Base-by-base conservation (phyloP, 2,113 vertebrate species). In the Scopus umbretta region DNA sequence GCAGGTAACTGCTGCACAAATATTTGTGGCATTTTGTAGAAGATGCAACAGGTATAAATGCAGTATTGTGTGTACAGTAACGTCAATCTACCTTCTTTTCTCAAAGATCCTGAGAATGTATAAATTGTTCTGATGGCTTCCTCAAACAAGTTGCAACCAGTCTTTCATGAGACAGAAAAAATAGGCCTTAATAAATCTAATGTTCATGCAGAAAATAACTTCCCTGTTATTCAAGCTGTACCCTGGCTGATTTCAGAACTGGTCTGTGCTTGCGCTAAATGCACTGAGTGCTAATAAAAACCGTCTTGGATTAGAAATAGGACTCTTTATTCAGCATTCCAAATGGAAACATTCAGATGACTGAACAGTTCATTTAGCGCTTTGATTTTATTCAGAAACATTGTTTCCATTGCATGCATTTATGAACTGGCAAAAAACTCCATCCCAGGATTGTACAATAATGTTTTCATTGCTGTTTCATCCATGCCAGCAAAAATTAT, bases 371-470 rank as follows among this genome's bases (percentile, higher is more conserved):
- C 47, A 87, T 85, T 92, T 81, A 92, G 80, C 4, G 5, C 75
- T 96, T 86, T 93, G 84, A 93, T 94, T 95, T 97, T 90, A 74
- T 91, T 96, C 91, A 93, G 82, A 96, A 95, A 88, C n/a, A 50
- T 86, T 92, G 92, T 96, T 96, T 91, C 96, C 91, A 76, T 55
- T 92, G 63, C 81, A 84, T 66, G 90, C 92, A 86, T 97, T 97
- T 97, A 96, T 94, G 96, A 97, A 93, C 96, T 96, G 96, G 38
- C 93, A 98, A 96, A 96, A 84, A 82, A 65, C 86, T 96, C 75
- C 82, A 95, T 86, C 90, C 86, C 45, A 38, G 67, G 81, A 21
- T 74, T 93, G 84, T 72, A 93, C 67, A 72, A 96, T n/a, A 18
- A 76, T 84, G 74, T 88, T 97, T 94, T 96, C 94, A 92, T 80